Evolutionary conservation across 2,797 vertebrate genomes (phyloP).

Genomic region (Gallinago solitaria): DNA sequence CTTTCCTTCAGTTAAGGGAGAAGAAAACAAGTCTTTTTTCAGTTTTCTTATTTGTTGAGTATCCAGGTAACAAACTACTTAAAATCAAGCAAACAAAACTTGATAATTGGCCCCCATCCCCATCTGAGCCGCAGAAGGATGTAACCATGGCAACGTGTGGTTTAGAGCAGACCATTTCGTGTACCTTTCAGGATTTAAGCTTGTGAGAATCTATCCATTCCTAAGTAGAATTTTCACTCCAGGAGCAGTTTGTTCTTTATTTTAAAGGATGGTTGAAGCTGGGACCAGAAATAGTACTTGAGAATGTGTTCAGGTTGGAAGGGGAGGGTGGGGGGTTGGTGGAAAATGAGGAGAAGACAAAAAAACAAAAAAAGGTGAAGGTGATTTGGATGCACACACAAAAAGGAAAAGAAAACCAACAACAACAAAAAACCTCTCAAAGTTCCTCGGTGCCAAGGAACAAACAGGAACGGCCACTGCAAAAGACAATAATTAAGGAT

Average conservation of each 20-base stretch:
- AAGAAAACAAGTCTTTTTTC: constrained; percentile 67
- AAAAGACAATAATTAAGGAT: constrained; percentile 51
- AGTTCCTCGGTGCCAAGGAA: neutral
- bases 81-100: constrained; percentile 82
- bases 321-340: too few species aligned
- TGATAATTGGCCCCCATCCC: constrained; percentile 79
- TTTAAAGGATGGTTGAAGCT: constrained; percentile 54
- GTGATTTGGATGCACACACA: neutral
- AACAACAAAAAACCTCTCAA: neutral
- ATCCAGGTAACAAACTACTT: constrained; percentile 84
- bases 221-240: constrained; percentile 71
- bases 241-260: constrained; percentile 68
- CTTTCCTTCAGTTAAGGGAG: constrained; percentile 54
- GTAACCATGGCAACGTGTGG: constrained; percentile 77
- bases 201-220: constrained; percentile 70
- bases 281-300: constrained; percentile 47
- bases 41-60: constrained; percentile 78
- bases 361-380: neutral
- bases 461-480: constrained; percentile 18
- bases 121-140: constrained; percentile 71
- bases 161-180: constrained; percentile 71
- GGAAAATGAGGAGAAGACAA: neutral
- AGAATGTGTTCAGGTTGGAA: neutral
- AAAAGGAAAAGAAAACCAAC: neutral
- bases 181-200: constrained; percentile 76